Evolutionary conservation across 2,888 invertebrate genomes (phyloP).

Genomic region (Schizotus pectinicornis): DNA sequence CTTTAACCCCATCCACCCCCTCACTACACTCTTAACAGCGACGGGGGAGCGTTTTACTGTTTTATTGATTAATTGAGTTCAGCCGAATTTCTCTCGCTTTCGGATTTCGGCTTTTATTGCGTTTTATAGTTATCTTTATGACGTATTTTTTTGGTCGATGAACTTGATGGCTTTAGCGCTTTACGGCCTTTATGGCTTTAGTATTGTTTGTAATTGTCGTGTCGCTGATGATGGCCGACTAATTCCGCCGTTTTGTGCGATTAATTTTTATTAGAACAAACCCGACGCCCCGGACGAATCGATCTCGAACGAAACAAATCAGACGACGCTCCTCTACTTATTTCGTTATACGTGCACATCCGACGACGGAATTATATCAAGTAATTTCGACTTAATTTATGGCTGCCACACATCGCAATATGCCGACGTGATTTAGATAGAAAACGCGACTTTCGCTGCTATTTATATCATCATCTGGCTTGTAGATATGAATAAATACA

Average conservation of each 20-base stretch:
- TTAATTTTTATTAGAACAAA: conserved; percentile 53
- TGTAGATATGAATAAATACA: conserved; percentile 57
- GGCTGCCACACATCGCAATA: conserved; percentile 53
- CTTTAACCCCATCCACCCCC: conserved; percentile 39
- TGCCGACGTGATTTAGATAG: conserved; percentile 57
- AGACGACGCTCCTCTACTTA: not conserved
- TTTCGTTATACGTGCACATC: conserved; percentile 12
- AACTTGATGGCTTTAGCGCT: conserved; percentile 43
- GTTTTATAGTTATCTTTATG: conserved; percentile 57
- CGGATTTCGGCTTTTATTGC: conserved; percentile 55
- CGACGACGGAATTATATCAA: conserved; percentile 49
- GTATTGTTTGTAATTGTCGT: conserved; percentile 52
- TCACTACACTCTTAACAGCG: conserved; percentile 55
- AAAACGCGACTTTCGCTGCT: conserved; percentile 56
- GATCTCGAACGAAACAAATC: not conserved
- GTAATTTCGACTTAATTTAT: conserved; percentile 56
- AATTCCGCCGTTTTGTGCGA: conserved; percentile 51
- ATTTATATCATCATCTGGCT: conserved; percentile 58
- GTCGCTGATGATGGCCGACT: conserved; percentile 47
- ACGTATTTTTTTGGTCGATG: conserved; percentile 47
- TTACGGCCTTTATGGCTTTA: conserved; percentile 44
- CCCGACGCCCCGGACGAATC: not conserved
- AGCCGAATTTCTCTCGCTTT: conserved; percentile 57
- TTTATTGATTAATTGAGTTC: conserved; percentile 61
- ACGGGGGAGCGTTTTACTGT: conserved; percentile 59